Evolutionary conservation across 1,140 invertebrate genomes (phyloP).

Genomic region (Brachionus asplanchnoidis): DNA sequence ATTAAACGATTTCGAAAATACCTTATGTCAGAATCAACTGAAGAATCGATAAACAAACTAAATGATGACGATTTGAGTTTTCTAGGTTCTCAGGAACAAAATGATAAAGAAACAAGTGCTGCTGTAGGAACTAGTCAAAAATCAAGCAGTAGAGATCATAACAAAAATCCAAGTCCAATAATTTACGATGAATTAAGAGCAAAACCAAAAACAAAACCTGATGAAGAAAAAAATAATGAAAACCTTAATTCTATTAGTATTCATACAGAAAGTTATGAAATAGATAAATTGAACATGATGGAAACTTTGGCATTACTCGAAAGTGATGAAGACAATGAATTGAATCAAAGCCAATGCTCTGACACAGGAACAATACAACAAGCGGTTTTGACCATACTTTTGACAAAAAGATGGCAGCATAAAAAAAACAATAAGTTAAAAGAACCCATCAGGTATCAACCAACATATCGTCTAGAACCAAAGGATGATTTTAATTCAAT

Average conservation of each 20-base stretch:
- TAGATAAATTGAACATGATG: background rate
- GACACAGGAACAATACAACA: background rate
- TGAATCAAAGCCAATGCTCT: background rate
- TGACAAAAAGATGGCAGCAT: conserved; percentile 22
- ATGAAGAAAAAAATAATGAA: background rate
- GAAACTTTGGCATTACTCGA: conserved; percentile 30
- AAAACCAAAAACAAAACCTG: background rate
- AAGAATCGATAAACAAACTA: background rate
- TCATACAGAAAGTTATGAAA: conserved; percentile 5
- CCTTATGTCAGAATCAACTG: background rate
- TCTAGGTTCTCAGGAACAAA: background rate
- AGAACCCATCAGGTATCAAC: background rate
- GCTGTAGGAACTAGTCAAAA: conserved; percentile 15
- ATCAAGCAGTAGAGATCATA: background rate
- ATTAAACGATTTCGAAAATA: background rate
- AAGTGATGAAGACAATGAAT: background rate
- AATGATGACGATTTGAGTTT: background rate
- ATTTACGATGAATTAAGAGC: background rate
- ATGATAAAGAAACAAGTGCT: background rate
- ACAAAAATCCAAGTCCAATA: background rate
- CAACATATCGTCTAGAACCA: conserved; percentile 21
- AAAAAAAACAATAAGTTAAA: background rate
- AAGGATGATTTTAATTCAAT: conserved; percentile 14
- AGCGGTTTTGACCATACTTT: conserved; percentile 5
- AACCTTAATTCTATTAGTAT: background rate